These are phyloP conservation scores for Archocentrus centrarchus DNA, from an alignment of 2,113 vertebrate species.

Conservation along the genomic window DNA sequence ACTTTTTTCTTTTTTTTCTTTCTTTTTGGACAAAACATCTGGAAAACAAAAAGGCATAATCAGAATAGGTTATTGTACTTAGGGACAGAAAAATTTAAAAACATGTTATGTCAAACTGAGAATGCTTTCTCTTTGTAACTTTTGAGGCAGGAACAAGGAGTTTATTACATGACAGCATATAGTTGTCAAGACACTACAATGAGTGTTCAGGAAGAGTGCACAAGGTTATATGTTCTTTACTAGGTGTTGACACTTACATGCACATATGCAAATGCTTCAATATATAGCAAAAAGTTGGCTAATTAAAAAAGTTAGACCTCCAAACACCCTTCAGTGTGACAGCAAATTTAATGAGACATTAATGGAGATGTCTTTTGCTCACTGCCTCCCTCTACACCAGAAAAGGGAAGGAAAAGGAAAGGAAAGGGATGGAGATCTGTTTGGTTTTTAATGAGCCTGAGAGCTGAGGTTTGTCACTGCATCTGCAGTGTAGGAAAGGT, in stretches of 20 bases:
- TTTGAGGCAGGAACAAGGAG: constrained; percentile 25
- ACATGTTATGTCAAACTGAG: constrained; percentile 30
- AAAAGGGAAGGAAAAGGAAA: not conserved
- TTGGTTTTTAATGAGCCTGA: constrained; percentile 71
- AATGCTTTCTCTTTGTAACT: constrained; percentile 11
- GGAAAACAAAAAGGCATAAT: constrained; percentile 67
- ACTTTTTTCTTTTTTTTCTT: constrained; percentile 22
- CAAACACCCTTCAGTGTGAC: constrained; percentile 58
- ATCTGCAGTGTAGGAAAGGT: constrained; percentile 24
- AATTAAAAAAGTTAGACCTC: constrained; percentile 64
- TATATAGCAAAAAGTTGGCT: constrained; percentile 41
- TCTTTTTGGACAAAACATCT: constrained; percentile 33
- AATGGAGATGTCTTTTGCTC: constrained; percentile 60
- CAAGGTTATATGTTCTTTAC: constrained; percentile 37
- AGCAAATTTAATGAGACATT: constrained; percentile 72
- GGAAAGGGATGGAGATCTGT: constrained; percentile 38
- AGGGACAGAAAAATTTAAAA: constrained; percentile 54
- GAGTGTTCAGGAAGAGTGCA: constrained; percentile 3
- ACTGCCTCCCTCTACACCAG: constrained; percentile 27
- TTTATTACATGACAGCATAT: constrained; percentile 4
- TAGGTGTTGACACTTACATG: constrained; percentile 33
- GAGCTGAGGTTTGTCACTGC: constrained; percentile 53
- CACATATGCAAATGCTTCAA: constrained; percentile 46
- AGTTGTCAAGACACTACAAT: constrained; percentile 14
- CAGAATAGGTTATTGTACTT: constrained; percentile 54